phyloP scores from a whole-genome alignment of 2,888 invertebrate genomes.

The Oligia latruncula region DNA sequence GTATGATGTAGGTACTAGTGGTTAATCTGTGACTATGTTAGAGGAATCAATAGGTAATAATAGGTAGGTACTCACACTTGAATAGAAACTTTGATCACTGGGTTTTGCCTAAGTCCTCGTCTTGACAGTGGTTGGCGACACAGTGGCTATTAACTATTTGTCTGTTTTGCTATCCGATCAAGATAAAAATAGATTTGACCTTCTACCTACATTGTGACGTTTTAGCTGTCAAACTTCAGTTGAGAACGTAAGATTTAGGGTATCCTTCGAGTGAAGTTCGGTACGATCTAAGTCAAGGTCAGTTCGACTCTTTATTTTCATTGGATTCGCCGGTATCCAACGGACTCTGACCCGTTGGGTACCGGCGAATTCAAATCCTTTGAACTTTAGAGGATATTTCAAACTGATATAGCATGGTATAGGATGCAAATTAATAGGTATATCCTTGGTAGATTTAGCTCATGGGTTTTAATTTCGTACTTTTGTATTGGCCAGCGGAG shows the following conservation, averaged over 20 bases:
- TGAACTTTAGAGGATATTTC: not conserved
- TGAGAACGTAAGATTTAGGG: slow-evolving; percentile 7
- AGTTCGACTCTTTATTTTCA: not conserved
- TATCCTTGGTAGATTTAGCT: not conserved
- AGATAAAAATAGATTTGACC: slow-evolving; percentile 32
- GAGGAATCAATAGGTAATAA: not conserved
- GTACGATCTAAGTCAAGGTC: slow-evolving; percentile 23
- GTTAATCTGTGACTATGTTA: not conserved
- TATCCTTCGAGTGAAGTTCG: slow-evolving; percentile 31
- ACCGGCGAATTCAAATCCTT: not conserved
- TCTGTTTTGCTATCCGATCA: not conserved
- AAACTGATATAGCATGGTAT: not conserved
- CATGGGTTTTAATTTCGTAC: not conserved
- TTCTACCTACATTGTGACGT: not conserved
- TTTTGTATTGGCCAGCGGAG: not conserved
- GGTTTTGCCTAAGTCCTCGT: not conserved
- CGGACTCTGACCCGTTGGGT: not conserved
- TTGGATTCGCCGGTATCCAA: not conserved
- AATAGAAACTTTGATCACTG: not conserved
- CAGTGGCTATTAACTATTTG: not conserved
- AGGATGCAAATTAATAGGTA: not conserved
- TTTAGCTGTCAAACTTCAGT: slow-evolving; percentile 28
- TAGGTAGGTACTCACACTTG: not conserved
- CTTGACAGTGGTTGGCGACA: not conserved
- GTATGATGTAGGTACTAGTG: too few species aligned